Base-by-base conservation (phyloP, 2,888 invertebrate species). In the Raillietiella orientalis region DNA sequence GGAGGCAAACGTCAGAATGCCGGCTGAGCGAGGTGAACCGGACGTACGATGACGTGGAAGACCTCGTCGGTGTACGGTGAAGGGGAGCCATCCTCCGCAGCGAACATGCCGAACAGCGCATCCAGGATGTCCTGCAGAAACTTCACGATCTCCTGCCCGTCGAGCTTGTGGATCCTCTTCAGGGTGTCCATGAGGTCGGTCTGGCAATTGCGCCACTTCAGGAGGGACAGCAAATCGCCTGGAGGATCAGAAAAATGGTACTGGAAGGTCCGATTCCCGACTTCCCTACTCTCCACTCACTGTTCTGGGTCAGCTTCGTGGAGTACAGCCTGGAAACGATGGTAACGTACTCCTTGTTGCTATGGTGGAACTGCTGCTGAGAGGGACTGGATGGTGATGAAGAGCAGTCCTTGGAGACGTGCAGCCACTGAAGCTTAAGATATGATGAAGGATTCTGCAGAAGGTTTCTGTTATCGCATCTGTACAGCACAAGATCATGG, bases 231-330 rank as follows among this genome's bases (percentile, higher is more conserved):
- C 16, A 87, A 52, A 49, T 87, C 82, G 39, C 66, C 70, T 70
- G 48, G 19, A 17, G n/a, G 6, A 17, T 17, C 6, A 17, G 19
- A 17, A 17, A 17, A 17, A 8, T 6, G 19, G 6, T 17, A n/a
- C 6, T n/a, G 6, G n/a, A 17, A n/a, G n/a, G 6, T 17, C 19
- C 6, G 11, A 22, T 22, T 12, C 22, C 6, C 22, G 19, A 6
- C 19, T 8, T 8, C 6, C 6, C n/a, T 8, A 19, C n/a, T 13
- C n/a, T 17, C 19, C 6, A 32, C 45, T 41, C 45, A 69, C 72
- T 69, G 41, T 87, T 87, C 47, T 87, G 87, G 0, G 90, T 87
- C 5, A 87, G 53, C 46, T 90, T 90, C n/a, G 87, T 87, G 13
- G 87, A 87, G 45, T 82, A 84, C 14, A 90, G 52, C 21, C 75